phyloP scores from a whole-genome alignment of 2,888 invertebrate genomes.

The Notocelia uddmanniana region DNA sequence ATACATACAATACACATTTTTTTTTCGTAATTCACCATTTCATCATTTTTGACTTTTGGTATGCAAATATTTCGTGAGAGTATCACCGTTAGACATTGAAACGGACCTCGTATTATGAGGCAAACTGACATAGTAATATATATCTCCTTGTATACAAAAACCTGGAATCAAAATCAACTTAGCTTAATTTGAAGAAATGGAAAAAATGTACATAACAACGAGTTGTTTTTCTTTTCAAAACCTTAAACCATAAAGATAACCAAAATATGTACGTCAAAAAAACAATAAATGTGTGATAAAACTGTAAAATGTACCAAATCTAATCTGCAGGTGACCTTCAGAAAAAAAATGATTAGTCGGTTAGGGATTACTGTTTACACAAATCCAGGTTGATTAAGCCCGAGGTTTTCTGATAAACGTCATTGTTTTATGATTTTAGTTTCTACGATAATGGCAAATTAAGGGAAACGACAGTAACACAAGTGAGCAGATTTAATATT shows the following conservation, averaged over 20 bases:
- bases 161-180: not conserved
- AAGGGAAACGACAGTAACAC: not conserved
- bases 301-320: conserved; percentile 54
- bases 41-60: not conserved
- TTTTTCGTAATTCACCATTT: not conserved
- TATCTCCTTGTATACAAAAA: not conserved
- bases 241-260: conserved; percentile 53
- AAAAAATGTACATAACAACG: not conserved
- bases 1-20: too few relatives aligned
- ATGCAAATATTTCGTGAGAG: not conserved
- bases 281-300: conserved; percentile 44
- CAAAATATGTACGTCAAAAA: conserved; percentile 24
- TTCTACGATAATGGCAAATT: not conserved
- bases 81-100: not conserved
- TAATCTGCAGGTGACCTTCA: conserved; percentile 67
- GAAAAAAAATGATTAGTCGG: conserved; percentile 72
- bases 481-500: not conserved
- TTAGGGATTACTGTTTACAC: conserved; percentile 41
- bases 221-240: conserved; percentile 18
- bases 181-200: not conserved
- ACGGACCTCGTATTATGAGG: not conserved
- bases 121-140: too few relatives aligned
- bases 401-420: conserved; percentile 67
- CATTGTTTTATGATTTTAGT: conserved; percentile 19
- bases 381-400: conserved; percentile 72